phyloP scores from a whole-genome alignment of 1,140 invertebrate genomes.

The Hirudo medicinalis region DNA sequence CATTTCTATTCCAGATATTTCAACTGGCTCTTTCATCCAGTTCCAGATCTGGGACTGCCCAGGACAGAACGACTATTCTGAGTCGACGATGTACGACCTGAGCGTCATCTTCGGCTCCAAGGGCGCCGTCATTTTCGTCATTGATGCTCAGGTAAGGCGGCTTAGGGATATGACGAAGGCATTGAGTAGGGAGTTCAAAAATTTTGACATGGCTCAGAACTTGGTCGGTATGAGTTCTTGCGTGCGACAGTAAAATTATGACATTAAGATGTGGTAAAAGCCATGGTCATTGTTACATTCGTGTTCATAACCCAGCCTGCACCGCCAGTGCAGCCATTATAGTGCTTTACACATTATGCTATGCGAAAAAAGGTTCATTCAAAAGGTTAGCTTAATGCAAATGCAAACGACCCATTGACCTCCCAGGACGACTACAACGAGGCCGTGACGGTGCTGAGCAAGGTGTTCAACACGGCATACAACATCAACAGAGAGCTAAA shows the following conservation, averaged over 20 bases:
- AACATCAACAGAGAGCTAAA: constrained; percentile 90
- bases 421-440: constrained; percentile 87
- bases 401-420: not conserved
- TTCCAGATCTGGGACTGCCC: constrained; percentile 99
- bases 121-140: constrained; percentile 94
- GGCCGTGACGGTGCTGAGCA: constrained; percentile 76
- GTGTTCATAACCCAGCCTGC: too few relatives aligned
- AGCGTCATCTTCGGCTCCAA: constrained; percentile 84
- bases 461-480: constrained; percentile 84
- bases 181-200: not conserved
- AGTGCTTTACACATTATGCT: too few relatives aligned
- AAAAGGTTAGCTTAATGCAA: too few relatives aligned
- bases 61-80: constrained; percentile 94
- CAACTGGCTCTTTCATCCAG: constrained; percentile 94
- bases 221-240: too few relatives aligned
- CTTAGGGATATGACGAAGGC: too few relatives aligned
- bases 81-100: constrained; percentile 76
- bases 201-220: too few relatives aligned
- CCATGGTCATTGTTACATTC: not conserved
- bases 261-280: not conserved
- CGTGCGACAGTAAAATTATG: too few relatives aligned
- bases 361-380: too few relatives aligned
- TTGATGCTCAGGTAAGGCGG: constrained; percentile 92
- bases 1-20: constrained; percentile 42
- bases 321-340: too few relatives aligned